Percentiles rank a stretch among this genome's conserved stretches.
Evolutionary conservation across 2,113 vertebrate genomes (phyloP).

Genomic region (Ciconia maguari): DNA sequence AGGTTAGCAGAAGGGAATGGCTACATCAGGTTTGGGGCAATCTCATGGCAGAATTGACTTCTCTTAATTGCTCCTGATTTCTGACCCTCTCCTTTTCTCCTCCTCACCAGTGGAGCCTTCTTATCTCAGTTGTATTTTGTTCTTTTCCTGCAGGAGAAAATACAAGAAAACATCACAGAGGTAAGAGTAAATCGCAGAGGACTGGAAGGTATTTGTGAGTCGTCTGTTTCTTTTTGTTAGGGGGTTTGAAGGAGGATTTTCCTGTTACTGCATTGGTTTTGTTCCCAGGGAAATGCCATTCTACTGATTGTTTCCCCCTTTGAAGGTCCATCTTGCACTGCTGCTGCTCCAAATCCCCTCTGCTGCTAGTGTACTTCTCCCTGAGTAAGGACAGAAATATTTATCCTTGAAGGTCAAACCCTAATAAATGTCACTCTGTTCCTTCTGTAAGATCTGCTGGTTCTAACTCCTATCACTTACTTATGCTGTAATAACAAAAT

Average conservation of each 20-base stretch:
- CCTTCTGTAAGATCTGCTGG: not conserved
- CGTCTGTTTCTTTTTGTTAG: not conserved
- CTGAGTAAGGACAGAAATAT: not conserved
- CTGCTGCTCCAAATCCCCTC: not conserved
- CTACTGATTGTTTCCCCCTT: not conserved
- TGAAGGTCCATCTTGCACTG: not conserved
- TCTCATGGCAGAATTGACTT: not conserved
- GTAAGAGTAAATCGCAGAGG: slow-evolving; percentile 80
- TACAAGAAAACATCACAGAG: slow-evolving; percentile 99
- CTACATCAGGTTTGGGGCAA: not conserved
- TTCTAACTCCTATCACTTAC: not conserved
- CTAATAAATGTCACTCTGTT: not conserved
- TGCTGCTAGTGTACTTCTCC: not conserved
- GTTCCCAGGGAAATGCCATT: not conserved
- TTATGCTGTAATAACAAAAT: slow-evolving; percentile 21
- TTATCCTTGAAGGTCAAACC: not conserved
- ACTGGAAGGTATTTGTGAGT: slow-evolving; percentile 26
- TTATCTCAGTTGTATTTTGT: slow-evolving; percentile 69
- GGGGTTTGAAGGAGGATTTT: slow-evolving; percentile 1
- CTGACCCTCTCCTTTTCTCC: not conserved
- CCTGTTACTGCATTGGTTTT: not conserved
- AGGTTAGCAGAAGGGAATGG: not conserved
- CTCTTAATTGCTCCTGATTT: not conserved
- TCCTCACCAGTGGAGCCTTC: not conserved
- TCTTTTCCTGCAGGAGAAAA: slow-evolving; percentile 91